These are phyloP conservation scores for Oophaga pumilio DNA, from an alignment of 2,113 vertebrate species.

Conservation along the genomic window DNA sequence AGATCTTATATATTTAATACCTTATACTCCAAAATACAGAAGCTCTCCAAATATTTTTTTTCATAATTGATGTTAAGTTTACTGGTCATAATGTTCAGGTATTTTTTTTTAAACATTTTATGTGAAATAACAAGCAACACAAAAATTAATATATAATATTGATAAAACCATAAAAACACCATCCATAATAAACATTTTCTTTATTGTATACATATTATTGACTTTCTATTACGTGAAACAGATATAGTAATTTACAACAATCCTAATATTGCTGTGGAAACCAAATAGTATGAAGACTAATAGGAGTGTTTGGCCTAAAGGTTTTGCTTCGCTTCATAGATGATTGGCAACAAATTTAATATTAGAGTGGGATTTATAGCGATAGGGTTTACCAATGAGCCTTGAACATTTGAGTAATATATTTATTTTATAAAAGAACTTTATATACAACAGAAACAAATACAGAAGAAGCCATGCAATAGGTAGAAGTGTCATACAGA, in stretches of 20 bases:
- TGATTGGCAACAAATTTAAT: background rate
- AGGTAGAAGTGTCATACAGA: background rate
- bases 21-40: too few species aligned
- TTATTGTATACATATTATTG: background rate
- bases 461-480: background rate
- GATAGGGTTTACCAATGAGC: background rate
- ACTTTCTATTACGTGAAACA: background rate
- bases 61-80: too few species aligned
- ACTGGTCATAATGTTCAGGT: too few species aligned
- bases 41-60: too few species aligned
- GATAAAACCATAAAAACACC: background rate
- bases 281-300: background rate
- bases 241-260: background rate
- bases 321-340: background rate
- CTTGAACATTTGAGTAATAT: background rate
- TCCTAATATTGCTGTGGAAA: background rate
- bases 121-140: background rate
- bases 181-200: background rate
- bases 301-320: background rate
- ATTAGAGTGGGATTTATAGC: background rate
- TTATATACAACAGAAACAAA: background rate
- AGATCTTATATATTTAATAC: too few species aligned
- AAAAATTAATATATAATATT: background rate
- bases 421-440: background rate
- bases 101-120: background rate